phyloP scores from a whole-genome alignment of 2,888 invertebrate species.

The Ichneumoninae sp. region DNA sequence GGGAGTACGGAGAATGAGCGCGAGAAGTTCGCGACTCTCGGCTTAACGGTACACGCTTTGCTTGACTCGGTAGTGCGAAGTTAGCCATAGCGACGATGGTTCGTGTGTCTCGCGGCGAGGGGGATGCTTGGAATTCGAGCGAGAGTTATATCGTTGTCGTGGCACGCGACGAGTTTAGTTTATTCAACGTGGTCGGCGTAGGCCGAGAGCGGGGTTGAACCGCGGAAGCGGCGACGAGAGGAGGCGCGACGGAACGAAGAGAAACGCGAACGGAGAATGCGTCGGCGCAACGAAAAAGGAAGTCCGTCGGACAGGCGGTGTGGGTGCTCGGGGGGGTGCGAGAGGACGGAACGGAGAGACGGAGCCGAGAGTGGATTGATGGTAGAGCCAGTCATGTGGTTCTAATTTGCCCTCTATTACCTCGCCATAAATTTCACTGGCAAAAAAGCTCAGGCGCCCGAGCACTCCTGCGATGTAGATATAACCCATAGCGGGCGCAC shows the following conservation, averaged over 20 bases:
- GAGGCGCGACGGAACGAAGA: not conserved
- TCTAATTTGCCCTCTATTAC: slow-evolving; percentile 79
- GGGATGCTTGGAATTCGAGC: slow-evolving; percentile 58
- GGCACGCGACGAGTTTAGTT: slow-evolving; percentile 60
- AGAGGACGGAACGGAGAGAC: slow-evolving; percentile 2
- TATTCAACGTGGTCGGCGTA: slow-evolving; percentile 28
- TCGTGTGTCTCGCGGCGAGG: slow-evolving; percentile 5
- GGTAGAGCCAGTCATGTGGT: slow-evolving; percentile 77
- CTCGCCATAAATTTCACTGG: slow-evolving; percentile 75
- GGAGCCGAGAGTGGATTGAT: slow-evolving; percentile 73
- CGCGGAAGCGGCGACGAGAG: slow-evolving; percentile 2
- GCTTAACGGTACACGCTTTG: slow-evolving; percentile 28
- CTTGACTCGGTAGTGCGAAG: slow-evolving; percentile 22
- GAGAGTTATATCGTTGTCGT: slow-evolving; percentile 47
- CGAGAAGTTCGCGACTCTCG: not conserved
- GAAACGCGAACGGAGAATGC: slow-evolving; percentile 16
- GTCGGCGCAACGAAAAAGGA: slow-evolving; percentile 28
- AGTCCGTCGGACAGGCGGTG: slow-evolving; percentile 31
- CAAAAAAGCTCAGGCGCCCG: slow-evolving; percentile 67
- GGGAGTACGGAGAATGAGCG: not conserved
- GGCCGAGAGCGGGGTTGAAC: slow-evolving; percentile 7
- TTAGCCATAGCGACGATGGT: slow-evolving; percentile 30
- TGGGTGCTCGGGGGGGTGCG: not conserved
- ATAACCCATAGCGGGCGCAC: not conserved
- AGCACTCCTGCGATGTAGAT: slow-evolving; percentile 15